Evolutionary conservation across 2,797 vertebrate species (phyloP).

Genomic region (Peromyscus eremicus): DNA sequence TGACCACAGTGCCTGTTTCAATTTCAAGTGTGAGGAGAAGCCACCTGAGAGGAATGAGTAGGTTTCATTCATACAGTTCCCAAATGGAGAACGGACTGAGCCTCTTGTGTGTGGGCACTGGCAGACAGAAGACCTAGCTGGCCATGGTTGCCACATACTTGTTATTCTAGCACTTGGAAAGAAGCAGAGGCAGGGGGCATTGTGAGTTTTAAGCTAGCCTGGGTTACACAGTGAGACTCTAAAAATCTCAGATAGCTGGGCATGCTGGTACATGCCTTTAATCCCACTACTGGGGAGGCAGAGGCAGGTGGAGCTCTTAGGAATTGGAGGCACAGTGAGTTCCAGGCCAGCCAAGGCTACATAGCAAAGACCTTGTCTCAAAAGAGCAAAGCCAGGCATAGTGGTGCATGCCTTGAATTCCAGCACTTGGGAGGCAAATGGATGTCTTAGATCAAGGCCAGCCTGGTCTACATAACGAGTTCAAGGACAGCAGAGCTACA

Average conservation of each 20-base stretch:
- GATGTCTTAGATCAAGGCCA: not conserved
- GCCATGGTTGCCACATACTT: not conserved
- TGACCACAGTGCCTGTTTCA: not conserved
- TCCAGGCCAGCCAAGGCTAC: not conserved
- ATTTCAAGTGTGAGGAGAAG: not conserved
- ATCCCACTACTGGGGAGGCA: not conserved
- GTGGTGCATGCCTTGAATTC: not conserved
- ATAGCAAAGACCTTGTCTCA: not conserved
- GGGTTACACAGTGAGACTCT: not conserved
- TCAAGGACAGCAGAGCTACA: not conserved
- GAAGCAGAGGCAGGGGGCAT: not conserved
- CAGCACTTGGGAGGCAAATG: not conserved
- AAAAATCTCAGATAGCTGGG: not conserved
- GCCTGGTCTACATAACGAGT: not conserved
- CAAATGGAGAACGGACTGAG: not conserved
- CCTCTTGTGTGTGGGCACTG: fast-evolving
- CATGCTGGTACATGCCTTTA: not conserved
- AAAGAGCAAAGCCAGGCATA: not conserved
- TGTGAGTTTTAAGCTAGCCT: not conserved
- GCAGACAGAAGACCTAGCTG: not conserved
- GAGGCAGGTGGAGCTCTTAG: not conserved
- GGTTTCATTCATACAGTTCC: not conserved
- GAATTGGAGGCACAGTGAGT: not conserved
- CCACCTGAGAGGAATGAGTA: not conserved
- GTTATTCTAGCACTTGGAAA: not conserved